These are phyloP conservation scores for Sorex araneus DNA, from an alignment of 2,113 vertebrate species.

Conservation along the genomic window DNA sequence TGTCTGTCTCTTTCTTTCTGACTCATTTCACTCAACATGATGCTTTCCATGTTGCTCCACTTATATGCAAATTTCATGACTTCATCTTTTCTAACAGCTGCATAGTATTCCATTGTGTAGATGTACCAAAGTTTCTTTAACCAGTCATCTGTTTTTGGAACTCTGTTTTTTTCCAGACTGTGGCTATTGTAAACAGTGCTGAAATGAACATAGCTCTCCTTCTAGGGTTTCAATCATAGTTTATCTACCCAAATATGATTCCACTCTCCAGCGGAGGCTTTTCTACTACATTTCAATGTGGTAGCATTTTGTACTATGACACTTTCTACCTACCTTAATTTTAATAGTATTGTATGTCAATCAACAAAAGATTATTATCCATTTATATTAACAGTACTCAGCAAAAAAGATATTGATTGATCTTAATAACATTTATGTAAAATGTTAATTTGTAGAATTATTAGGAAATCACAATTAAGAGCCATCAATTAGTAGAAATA, in stretches of 20 bases:
- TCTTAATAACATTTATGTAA: constrained; percentile 79
- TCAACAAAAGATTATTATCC: constrained; percentile 83
- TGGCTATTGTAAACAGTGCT: too few species aligned
- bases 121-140: too few species aligned
- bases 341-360: constrained; percentile 77
- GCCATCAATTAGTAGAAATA: constrained; percentile 77
- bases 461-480: constrained; percentile 55
- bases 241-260: neutral
- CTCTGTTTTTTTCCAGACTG: too few species aligned
- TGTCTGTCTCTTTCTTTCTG: too few species aligned
- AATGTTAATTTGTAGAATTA: constrained; percentile 78
- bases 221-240: neutral
- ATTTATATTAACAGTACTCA: constrained; percentile 71
- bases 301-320: neutral
- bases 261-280: neutral
- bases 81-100: too few species aligned
- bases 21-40: too few species aligned
- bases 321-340: constrained; percentile 67
- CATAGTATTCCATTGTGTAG: too few species aligned
- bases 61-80: too few species aligned
- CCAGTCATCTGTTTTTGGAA: too few species aligned
- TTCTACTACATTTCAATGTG: neutral
- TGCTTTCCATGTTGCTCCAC: too few species aligned
- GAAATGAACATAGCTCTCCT: neutral
- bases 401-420: constrained; percentile 54